Evolutionary conservation across 2,888 invertebrate species (phyloP).

Genomic region (Hermaeophaga mercurialis): DNA sequence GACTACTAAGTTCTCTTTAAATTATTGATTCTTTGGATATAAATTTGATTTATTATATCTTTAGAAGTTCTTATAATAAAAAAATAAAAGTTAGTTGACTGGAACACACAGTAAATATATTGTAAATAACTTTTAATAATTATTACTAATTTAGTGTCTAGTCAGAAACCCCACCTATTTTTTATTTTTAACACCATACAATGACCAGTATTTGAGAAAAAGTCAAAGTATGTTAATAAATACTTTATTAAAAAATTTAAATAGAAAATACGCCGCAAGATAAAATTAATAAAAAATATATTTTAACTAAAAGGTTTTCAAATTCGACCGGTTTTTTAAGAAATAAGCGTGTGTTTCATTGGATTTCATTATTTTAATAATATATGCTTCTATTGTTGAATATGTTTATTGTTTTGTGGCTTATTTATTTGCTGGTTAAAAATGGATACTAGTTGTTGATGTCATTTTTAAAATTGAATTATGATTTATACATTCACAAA

Average conservation of each 20-base stretch:
- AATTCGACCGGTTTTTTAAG: too few species aligned
- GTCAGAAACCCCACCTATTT: conserved; percentile 1
- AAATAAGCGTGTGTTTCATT: too few species aligned
- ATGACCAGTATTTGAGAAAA: background rate
- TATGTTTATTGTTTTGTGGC: too few species aligned
- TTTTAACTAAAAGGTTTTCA: too few species aligned
- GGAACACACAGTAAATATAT: background rate
- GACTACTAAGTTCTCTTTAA: background rate
- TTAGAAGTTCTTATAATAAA: background rate
- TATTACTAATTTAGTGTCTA: conserved; percentile 22
- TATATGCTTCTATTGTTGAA: too few species aligned
- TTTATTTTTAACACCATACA: conserved; percentile 8
- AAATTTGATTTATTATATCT: background rate
- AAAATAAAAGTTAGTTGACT: background rate
- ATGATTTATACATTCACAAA: too few species aligned
- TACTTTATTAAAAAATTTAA: too few species aligned
- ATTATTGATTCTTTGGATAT: background rate
- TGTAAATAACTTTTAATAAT: conserved; percentile 25
- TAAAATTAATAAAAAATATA: too few species aligned
- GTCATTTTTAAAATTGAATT: background rate
- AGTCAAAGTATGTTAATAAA: background rate
- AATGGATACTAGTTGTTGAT: too few species aligned
- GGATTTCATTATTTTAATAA: too few species aligned
- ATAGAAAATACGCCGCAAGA: too few species aligned
- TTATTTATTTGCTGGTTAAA: background rate